A percentile compares a stretch with the other conserved stretches of the same genome.
Conservation (phyloP, 2,797 vertebrate genomes). For the Megalops cyprinoides region DNA sequence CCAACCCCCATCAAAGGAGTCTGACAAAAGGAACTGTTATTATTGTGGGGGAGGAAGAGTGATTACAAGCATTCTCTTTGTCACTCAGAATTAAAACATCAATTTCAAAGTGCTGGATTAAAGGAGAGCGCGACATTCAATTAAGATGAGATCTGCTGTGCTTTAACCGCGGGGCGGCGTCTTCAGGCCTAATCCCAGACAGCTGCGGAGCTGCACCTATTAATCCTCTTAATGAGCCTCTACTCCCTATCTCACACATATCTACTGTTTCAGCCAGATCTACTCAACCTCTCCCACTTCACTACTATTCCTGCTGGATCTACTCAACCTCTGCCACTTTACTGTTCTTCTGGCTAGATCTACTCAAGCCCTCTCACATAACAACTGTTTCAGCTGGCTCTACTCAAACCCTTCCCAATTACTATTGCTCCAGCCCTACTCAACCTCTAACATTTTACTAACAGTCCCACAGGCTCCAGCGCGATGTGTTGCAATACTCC, state of each 20-base stretch:
- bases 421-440: too few species aligned
- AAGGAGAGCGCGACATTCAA: conserved; percentile 70
- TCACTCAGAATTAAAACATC: conserved; percentile 62
- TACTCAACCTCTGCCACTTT: not conserved
- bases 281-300: not conserved
- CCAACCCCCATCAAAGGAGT: conserved; percentile 53
- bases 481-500: not conserved
- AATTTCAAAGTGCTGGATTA: conserved; percentile 69
- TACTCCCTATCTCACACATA: not conserved
- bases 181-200: not conserved
- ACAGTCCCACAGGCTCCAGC: too few species aligned
- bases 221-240: conserved; percentile 70
- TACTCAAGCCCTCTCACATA: not conserved
- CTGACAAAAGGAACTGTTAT: conserved; percentile 59
- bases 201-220: conserved; percentile 59
- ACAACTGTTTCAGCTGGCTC: not conserved
- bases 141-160: conserved; percentile 71
- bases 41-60: conserved; percentile 24
- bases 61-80: conserved; percentile 58
- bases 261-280: not conserved
- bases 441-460: too few species aligned
- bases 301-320: not conserved
- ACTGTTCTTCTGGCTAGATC: not conserved
- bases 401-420: too few species aligned
- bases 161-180: conserved; percentile 37